Evolutionary conservation across 53 echinoderm and acorn worm genomes (phyloP).

Genomic region (Astropecten irregularis): DNA sequence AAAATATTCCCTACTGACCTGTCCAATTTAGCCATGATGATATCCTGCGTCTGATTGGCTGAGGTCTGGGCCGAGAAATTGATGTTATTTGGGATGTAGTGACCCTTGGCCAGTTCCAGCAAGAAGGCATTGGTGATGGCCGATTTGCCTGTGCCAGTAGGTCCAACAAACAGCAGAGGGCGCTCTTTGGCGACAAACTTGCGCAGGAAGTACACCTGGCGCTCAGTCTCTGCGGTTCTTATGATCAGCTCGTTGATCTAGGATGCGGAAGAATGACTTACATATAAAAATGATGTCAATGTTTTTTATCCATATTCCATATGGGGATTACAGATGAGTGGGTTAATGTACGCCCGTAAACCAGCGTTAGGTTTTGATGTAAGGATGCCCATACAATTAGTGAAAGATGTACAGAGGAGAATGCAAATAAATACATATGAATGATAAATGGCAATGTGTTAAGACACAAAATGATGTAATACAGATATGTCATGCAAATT

Average conservation of each 20-base stretch:
- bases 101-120: constrained; percentile 85
- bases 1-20: too few relatives aligned
- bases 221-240: constrained; percentile 86
- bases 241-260: constrained; percentile 91
- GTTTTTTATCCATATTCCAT: too few relatives aligned
- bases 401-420: too few relatives aligned
- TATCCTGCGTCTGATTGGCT: constrained; percentile 96
- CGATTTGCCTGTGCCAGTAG: constrained; percentile 95
- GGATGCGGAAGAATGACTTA: neutral
- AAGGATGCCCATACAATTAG: too few relatives aligned
- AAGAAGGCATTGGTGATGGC: constrained; percentile 97
- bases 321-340: too few relatives aligned
- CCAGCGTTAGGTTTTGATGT: too few relatives aligned
- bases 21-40: constrained; percentile 88
- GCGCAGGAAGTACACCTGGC: constrained; percentile 88
- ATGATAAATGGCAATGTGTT: too few relatives aligned
- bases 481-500: too few relatives aligned
- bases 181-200: constrained; percentile 83
- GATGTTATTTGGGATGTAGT: constrained; percentile 94
- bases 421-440: too few relatives aligned
- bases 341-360: too few relatives aligned
- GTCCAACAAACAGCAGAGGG: constrained; percentile 93
- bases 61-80: constrained; percentile 99
- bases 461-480: too few relatives aligned
- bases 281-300: neutral